Evolutionary conservation across 1,140 invertebrate genomes (phyloP).

Genomic region (Teleopsis dalmanni): DNA sequence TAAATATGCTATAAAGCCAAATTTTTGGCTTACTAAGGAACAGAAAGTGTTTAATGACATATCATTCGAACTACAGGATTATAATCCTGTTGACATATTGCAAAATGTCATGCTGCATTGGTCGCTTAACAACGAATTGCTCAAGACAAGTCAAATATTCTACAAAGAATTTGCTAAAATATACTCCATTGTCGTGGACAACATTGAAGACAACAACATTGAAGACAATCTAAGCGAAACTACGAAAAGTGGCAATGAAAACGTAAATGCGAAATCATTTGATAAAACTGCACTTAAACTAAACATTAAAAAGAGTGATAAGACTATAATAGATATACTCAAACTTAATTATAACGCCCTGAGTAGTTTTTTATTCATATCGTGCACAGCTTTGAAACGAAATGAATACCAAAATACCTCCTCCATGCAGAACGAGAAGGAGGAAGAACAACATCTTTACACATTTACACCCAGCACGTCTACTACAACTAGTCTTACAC

Average conservation of each 20-base stretch:
- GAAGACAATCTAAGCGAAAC: no score
- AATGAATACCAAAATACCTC: no score
- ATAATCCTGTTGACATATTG: constrained; percentile 29
- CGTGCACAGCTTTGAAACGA: constrained; percentile 2
- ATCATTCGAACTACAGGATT: background rate
- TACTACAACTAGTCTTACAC: constrained; percentile 1
- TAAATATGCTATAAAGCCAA: background rate
- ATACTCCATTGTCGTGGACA: constrained; percentile 36
- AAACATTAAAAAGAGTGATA: constrained; percentile 19
- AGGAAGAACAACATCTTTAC: constrained; percentile 5
- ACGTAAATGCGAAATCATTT: background rate
- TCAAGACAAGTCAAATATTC: constrained; percentile 36
- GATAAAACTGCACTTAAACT: background rate
- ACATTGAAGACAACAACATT: constrained; percentile 15
- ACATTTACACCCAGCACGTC: background rate
- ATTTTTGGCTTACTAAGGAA: constrained; percentile 5
- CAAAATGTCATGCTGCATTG: constrained; percentile 35
- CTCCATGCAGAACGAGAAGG: no score
- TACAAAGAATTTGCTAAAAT: constrained; percentile 40
- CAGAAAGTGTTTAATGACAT: background rate
- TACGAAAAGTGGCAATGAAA: no score
- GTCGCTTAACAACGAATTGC: constrained; percentile 36
- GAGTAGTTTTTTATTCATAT: constrained; percentile 30
- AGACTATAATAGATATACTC: constrained; percentile 36
- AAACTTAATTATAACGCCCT: constrained; percentile 38